Evolutionary conservation across 92 coral and sea anemone species (phyloP).

Genomic region (Siderastrea radians): DNA sequence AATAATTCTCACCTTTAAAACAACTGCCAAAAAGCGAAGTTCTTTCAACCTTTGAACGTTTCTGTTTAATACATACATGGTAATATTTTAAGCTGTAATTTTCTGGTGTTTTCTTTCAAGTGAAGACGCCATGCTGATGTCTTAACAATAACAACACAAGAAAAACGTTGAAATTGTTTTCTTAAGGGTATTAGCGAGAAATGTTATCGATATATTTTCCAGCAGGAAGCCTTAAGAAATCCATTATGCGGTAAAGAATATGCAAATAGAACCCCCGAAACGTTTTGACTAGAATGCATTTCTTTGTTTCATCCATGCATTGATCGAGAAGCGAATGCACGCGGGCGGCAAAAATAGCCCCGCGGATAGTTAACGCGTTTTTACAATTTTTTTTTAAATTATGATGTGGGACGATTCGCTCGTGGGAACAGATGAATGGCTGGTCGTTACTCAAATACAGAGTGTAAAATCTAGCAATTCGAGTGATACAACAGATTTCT

Average conservation of each 20-base stretch:
- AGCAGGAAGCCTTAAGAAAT: neutral
- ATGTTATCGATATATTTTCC: neutral
- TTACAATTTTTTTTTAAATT: no score
- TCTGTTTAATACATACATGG: neutral
- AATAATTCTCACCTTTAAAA: neutral
- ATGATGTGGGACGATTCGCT: no score
- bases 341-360: no score
- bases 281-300: neutral
- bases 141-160: neutral
- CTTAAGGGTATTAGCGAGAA: neutral
- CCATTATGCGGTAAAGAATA: neutral
- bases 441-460: no score
- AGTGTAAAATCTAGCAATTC: no score
- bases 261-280: neutral
- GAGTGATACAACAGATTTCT: no score
- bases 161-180: neutral
- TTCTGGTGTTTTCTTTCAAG: conserved; percentile 8
- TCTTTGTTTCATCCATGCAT: neutral
- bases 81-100: neutral
- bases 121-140: neutral
- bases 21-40: neutral
- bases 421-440: no score
- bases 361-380: no score
- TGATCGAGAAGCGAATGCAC: no score
- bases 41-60: neutral